phyloP scores from a whole-genome alignment of 1,140 invertebrate genomes.

The Meloidogyne hapla region DNA sequence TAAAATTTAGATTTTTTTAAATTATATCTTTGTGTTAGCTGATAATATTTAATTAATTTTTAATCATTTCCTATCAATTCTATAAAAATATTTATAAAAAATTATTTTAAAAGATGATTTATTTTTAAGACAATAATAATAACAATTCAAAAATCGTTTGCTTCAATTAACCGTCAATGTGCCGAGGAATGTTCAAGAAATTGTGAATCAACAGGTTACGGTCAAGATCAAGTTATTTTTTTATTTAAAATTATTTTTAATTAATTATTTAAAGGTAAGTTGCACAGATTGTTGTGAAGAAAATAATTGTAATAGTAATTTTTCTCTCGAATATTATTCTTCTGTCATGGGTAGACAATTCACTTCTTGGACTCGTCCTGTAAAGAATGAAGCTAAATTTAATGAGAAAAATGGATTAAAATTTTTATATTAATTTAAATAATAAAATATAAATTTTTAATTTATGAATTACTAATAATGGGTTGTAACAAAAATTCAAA shows the following conservation, averaged over 20 bases:
- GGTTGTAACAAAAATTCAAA: no score
- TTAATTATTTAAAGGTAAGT: conserved; percentile 17
- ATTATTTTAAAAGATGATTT: background rate
- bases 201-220: conserved; percentile 30
- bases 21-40: no score
- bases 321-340: conserved; percentile 21
- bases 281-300: conserved; percentile 31
- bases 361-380: conserved; percentile 28
- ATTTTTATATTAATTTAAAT: conserved; percentile 22
- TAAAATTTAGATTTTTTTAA: background rate
- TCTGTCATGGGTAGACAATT: conserved; percentile 25
- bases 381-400: conserved; percentile 27
- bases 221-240: conserved; percentile 24
- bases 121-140: conserved; percentile 26
- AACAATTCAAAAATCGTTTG: conserved; percentile 29
- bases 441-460: no score
- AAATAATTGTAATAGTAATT: conserved; percentile 30
- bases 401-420: conserved; percentile 19
- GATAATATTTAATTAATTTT: no score
- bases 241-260: background rate
- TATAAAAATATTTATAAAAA: no score
- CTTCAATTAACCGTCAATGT: conserved; percentile 28
- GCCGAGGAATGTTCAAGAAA: conserved; percentile 16
- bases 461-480: no score
- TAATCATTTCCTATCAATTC: no score